Base-by-base conservation (phyloP, 2,888 invertebrate genomes). In the Drosophila mimica region DNA sequence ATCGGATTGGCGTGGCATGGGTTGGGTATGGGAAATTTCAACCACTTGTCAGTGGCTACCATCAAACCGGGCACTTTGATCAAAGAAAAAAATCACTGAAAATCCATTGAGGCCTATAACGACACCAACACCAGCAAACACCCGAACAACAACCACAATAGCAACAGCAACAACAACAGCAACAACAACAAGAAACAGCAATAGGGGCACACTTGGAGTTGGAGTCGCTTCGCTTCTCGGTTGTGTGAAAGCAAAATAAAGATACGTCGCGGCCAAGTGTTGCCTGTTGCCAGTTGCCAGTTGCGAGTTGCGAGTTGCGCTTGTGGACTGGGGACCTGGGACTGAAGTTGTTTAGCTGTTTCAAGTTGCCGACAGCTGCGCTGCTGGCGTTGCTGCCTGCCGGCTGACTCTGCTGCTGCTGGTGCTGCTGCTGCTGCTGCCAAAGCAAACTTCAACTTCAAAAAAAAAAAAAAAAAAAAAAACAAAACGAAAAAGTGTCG, bases 31-130 rank as follows among this genome's bases (percentile, higher is more conserved):
- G 80, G 85, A 84, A 88, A 79, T 88, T 81, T 88, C 83, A 83
- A 79, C 78, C 85, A 85, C 85, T 88, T 83, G 83, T 83, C 86
- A 69, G 76, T 81, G 77, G 75, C 84, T 89, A 78, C 89, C 83
- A 86, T 71, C 81, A 73, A 82, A 79, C 76, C 83, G 81, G 79
- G 76, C 89, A 86, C 89, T 88, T 88, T 88, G 83, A 90, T 88
- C 89, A 90, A 82, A 88, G 89, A 76, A 81, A 83, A 88, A 79
- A 76, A 76, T 82, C 88, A 82, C 83, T 74, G 81, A 82, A 87
- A 90, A 86, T 87, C 84, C 88, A 90, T 88, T 88, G 88, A 89
- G 83, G 81, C 84, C 89, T 84, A 89, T 87, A 84, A 82, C 85
- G 84, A 85, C 84, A 83, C 76, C 64, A 71, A 71, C 46, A 71